Base-by-base conservation (phyloP, 1,140 invertebrate genomes). In the Tetramorium parvispinum region DNA sequence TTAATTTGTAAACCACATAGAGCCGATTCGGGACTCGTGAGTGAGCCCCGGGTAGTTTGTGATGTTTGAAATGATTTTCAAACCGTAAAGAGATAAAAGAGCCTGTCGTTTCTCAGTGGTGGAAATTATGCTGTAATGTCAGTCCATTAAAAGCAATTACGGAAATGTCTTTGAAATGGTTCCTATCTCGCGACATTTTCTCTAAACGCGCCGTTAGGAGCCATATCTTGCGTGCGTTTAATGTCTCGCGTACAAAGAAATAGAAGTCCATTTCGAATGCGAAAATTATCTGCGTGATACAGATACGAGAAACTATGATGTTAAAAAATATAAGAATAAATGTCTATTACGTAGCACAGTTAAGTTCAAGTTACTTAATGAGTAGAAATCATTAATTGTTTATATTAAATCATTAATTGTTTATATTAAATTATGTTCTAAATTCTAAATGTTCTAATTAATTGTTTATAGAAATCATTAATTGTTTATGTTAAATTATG, bases 201-300 rank as follows among this genome's bases (percentile, higher is more conserved):
- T 83, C 57, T 59, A 59, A 59, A 21, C 53, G 68, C 37, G 51
- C 24, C 40, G 32, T 27, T 43, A 21, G 37, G 4, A 21, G 40
- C 43, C 6, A 49, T 73, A 83, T 73, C 53, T 83, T 40, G 68
- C 79, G 79, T 82, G 79, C 79, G 21, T 75, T 66, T 27, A 46
- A 59, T n/a, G 21, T 83, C 43, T 83, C 79, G 79, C 79, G 68
- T 83, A 68, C 79, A 83, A 83, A 46, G 27, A 75, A 83, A 27
- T 71, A 82, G 53, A 57, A 59, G 37, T 24, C 73, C 53, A 63
- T 83, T 83, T 63, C 40, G 43, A 59, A 73, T 71, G 68, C 66
- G 51, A n/a, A 32, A 43, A 83, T 83, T 75, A 83, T 83, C 16
- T 73, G 13, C 27, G 53, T 21, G 40, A 83, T 75, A 75, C 43